These are phyloP conservation scores for Premnoplex brunnescens DNA, from an alignment of 2,797 vertebrate species.

Conservation along the genomic window DNA sequence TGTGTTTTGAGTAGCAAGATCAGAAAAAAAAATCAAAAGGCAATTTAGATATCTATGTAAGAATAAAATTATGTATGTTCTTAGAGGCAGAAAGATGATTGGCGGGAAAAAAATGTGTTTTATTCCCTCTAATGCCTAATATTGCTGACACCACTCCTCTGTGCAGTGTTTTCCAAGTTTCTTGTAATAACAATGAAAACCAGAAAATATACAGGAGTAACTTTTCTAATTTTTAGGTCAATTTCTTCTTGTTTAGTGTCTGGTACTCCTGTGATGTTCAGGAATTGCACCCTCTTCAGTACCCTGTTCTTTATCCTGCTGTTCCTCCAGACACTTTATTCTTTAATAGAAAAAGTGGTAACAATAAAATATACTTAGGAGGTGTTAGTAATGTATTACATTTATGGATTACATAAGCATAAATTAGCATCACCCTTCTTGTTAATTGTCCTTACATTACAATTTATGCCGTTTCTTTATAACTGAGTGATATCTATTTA, in stretches of 20 bases:
- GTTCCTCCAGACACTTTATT: not conserved
- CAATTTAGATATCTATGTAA: not conserved
- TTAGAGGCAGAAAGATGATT: not conserved
- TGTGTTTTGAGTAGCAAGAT: not conserved
- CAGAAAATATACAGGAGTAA: not conserved
- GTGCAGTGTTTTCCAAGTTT: not conserved
- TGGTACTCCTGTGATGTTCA: not conserved
- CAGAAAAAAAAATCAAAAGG: not conserved
- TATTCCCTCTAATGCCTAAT: not conserved
- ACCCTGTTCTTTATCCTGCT: not conserved
- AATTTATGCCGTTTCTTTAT: not conserved
- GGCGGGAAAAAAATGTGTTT: not conserved
- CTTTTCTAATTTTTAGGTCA: not conserved
- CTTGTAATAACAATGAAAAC: not conserved
- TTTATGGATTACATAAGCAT: not conserved
- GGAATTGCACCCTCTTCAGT: not conserved
- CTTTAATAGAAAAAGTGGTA: not conserved
- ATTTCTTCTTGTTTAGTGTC: not conserved
- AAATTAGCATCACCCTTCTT: not conserved
- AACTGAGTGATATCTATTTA: not conserved
- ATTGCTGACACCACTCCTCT: not conserved
- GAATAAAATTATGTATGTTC: not conserved
- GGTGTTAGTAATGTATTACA: not conserved
- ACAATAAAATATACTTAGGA: not conserved
- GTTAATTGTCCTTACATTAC: not conserved